Evolutionary conservation across 2,888 invertebrate species (phyloP).

Genomic region (Leptopterna dolabrata): DNA sequence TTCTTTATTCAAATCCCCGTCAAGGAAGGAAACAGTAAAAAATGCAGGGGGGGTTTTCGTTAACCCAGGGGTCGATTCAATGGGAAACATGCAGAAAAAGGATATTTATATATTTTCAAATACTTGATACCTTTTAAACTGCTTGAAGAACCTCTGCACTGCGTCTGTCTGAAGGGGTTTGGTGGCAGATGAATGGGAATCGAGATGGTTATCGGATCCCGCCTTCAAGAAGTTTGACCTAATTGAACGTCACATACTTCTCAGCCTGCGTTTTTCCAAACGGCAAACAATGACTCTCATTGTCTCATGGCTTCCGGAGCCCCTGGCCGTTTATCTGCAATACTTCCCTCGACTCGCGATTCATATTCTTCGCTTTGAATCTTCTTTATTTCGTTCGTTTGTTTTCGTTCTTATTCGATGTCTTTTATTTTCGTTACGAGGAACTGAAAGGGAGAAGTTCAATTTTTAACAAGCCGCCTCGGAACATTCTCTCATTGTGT

Average conservation of each 20-base stretch:
- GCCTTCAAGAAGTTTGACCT: constrained; percentile 1
- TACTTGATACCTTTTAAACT: background rate
- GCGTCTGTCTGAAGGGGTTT: background rate
- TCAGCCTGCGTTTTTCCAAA: background rate
- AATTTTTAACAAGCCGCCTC: background rate
- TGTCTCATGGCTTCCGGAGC: background rate
- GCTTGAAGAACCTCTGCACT: too few species aligned
- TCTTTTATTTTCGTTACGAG: background rate
- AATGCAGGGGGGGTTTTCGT: background rate
- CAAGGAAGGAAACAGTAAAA: background rate
- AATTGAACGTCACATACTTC: background rate
- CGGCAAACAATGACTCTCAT: background rate
- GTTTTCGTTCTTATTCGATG: background rate
- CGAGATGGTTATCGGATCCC: background rate
- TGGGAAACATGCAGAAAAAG: background rate
- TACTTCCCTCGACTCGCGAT: background rate
- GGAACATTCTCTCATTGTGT: background rate
- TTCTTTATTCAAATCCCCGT: constrained; percentile 7
- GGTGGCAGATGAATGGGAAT: background rate
- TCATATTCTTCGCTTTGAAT: background rate
- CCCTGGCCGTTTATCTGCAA: background rate
- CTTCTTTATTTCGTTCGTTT: background rate
- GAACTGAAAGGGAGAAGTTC: background rate
- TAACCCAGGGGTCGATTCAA: background rate
- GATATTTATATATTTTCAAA: background rate